phyloP scores from a whole-genome alignment of 2,113 vertebrate genomes.

The Mustelus asterias region DNA sequence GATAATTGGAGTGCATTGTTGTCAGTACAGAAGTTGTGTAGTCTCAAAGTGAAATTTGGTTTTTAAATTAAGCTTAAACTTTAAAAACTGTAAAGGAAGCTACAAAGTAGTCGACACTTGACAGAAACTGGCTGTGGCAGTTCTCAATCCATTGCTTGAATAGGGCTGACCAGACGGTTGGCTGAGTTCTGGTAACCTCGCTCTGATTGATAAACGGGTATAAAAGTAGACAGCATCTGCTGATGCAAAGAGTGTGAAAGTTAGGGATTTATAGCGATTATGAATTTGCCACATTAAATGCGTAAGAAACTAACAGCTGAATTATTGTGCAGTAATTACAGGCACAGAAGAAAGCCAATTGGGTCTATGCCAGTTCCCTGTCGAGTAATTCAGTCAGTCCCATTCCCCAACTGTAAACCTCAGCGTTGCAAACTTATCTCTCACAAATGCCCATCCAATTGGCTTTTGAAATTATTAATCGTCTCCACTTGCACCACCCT shows the following conservation, averaged over 20 bases:
- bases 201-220: neutral
- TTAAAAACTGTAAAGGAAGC: too few relatives aligned
- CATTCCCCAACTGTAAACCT: neutral
- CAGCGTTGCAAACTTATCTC: neutral
- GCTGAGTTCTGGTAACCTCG: neutral
- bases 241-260: neutral
- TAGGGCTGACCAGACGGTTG: too few relatives aligned
- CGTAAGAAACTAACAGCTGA: neutral
- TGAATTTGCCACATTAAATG: neutral
- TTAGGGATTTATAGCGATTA: neutral
- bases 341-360: neutral
- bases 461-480: neutral
- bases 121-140: neutral
- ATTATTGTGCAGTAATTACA: neutral
- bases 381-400: neutral
- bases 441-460: neutral
- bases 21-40: too few relatives aligned
- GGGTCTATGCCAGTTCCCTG: neutral
- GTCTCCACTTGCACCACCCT: neutral
- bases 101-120: neutral
- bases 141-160: neutral
- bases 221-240: neutral
- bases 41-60: too few relatives aligned
- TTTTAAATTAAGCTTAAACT: too few relatives aligned
- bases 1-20: too few relatives aligned